These are phyloP conservation scores for Liolophura sinensis DNA, from an alignment of 1,140 invertebrate genomes.

Conservation along the genomic window DNA sequence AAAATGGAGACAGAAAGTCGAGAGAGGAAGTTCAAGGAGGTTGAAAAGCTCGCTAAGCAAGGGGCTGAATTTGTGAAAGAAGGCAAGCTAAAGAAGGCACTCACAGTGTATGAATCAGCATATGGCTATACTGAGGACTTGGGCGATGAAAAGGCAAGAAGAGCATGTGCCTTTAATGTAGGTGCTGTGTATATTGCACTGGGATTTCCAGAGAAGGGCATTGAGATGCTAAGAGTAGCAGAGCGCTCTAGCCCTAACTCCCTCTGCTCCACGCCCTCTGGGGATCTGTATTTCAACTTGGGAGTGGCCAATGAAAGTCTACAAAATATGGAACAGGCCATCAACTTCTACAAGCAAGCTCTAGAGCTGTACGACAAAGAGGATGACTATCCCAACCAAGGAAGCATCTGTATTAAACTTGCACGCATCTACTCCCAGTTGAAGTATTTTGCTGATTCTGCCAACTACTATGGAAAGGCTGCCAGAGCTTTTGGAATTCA, in stretches of 20 bases:
- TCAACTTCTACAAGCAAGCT: slow-evolving; percentile 27
- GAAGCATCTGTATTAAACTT: slow-evolving; percentile 11
- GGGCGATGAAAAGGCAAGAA: slow-evolving; percentile 28
- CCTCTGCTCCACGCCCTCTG: slow-evolving; percentile 30
- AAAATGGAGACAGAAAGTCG: too few species aligned
- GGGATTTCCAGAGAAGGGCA: slow-evolving; percentile 21
- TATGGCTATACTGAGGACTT: slow-evolving; percentile 26
- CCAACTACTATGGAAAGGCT: slow-evolving; percentile 19
- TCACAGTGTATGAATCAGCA: slow-evolving; percentile 15
- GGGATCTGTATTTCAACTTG: slow-evolving; percentile 39
- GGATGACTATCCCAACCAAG: slow-evolving; percentile 15
- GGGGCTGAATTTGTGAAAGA: background rate
- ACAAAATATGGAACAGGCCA: slow-evolving; percentile 17
- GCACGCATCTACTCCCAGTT: slow-evolving; percentile 10
- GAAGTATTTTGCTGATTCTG: slow-evolving; percentile 11
- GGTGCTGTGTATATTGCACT: slow-evolving; percentile 35
- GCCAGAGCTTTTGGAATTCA: slow-evolving; percentile 22
- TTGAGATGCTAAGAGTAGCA: slow-evolving; percentile 27
- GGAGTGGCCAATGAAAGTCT: slow-evolving; percentile 35
- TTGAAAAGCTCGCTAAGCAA: too few species aligned
- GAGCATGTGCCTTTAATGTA: slow-evolving; percentile 40
- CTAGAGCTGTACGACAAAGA: slow-evolving; percentile 30
- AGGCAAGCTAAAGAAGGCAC: slow-evolving; percentile 11
- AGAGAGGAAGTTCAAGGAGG: too few species aligned
- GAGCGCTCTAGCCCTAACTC: slow-evolving; percentile 17